phyloP scores from a whole-genome alignment of 2,113 vertebrate species.

The Acrocephalus arundinaceus region DNA sequence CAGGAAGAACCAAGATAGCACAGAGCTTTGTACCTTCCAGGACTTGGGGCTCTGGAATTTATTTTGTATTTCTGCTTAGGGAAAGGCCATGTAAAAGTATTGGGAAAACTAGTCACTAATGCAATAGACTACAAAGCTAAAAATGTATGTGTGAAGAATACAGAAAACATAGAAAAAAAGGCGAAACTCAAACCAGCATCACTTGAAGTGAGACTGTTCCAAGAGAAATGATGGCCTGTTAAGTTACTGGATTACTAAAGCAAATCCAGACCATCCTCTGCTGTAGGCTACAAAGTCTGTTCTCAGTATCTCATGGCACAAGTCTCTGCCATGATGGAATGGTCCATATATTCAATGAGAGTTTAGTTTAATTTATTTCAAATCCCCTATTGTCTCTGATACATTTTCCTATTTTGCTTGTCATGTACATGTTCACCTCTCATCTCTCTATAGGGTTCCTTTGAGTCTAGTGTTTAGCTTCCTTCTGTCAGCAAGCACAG shows the following conservation, averaged over 20 bases:
- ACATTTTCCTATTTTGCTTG: background rate
- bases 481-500: background rate
- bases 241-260: background rate
- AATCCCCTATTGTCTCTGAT: background rate
- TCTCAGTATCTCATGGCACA: background rate
- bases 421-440: background rate
- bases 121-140: background rate
- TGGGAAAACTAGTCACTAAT: background rate
- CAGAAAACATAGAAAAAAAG: background rate
- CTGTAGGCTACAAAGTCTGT: background rate
- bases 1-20: background rate
- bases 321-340: background rate
- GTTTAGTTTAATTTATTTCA: background rate
- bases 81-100: background rate
- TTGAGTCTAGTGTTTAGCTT: background rate
- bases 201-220: background rate
- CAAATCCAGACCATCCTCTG: background rate
- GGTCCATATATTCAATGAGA: background rate
- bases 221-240: background rate
- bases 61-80: background rate
- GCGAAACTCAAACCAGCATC: no score
- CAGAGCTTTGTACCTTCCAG: accelerated
- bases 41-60: background rate
- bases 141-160: background rate
- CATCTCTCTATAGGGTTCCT: accelerated